These are phyloP conservation scores for Dendrophyllia cribrosa DNA, from an alignment of 64 coral and sea anemone species.

Conservation along the genomic window DNA sequence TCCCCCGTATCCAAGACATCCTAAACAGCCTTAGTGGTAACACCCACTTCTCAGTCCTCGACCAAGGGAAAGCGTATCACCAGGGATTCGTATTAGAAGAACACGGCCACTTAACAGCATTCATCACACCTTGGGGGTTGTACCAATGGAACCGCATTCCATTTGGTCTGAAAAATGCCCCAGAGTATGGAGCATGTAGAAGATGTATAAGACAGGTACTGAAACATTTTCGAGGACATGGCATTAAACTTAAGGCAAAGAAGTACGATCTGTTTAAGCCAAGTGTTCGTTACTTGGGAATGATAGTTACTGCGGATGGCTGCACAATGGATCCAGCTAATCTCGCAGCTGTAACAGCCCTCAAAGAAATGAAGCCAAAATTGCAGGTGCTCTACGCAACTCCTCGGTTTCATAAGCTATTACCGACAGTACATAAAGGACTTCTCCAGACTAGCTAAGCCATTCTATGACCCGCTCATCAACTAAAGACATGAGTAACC, in stretches of 20 bases:
- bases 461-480: not conserved
- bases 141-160: constrained; percentile 29
- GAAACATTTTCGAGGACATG: not conserved
- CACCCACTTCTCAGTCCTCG: no score
- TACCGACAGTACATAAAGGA: no score
- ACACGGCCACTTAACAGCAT: not conserved
- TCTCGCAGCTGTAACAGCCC: not conserved
- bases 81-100: constrained; percentile 9
- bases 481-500: not conserved
- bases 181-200: not conserved
- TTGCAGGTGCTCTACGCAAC: not conserved
- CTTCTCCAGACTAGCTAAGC: no score
- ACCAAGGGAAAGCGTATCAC: no score
- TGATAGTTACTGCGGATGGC: not conserved
- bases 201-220: not conserved
- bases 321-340: not conserved
- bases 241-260: constrained; percentile 1
- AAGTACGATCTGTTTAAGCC: not conserved
- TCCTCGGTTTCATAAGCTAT: no score
- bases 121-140: constrained; percentile 27
- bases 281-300: not conserved
- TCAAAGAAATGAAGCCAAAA: not conserved
- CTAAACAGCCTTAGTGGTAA: no score
- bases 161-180: constrained; percentile 32
- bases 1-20: no score